These are phyloP conservation scores for Xylota sylvarum DNA, from an alignment of 2,888 invertebrate genomes.

Conservation along the genomic window DNA sequence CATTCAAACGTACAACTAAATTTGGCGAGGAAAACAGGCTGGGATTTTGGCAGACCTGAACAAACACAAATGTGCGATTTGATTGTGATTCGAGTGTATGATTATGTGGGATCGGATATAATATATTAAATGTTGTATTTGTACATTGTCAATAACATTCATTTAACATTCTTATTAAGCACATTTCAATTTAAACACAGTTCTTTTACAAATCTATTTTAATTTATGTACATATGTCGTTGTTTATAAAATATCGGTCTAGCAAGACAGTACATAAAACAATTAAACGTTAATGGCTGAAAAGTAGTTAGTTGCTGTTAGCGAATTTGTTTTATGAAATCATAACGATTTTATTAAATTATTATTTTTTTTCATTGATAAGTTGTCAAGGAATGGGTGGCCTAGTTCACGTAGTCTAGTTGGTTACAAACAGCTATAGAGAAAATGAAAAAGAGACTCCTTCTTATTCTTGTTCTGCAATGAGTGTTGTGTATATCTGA, in stretches of 20 bases:
- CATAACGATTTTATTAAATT: no score
- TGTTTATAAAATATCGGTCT: background rate
- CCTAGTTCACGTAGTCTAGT: no score
- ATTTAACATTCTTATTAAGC: constrained; percentile 34
- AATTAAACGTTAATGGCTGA: background rate
- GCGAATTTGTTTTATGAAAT: no score
- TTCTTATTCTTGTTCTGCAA: no score
- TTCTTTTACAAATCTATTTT: background rate
- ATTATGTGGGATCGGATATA: constrained; percentile 19
- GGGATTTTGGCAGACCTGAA: constrained; percentile 88
- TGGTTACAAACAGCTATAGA: no score
- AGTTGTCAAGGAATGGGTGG: no score
- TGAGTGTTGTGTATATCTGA: no score
- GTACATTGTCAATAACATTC: constrained; percentile 16
- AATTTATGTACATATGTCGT: background rate
- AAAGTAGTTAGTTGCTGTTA: no score
- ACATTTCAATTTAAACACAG: constrained; percentile 60
- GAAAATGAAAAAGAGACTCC: no score
- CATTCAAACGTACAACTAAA: constrained; percentile 93
- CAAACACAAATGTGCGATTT: constrained; percentile 85
- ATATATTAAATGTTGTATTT: background rate
- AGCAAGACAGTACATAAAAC: background rate
- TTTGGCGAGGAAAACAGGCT: constrained; percentile 91
- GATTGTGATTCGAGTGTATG: constrained; percentile 85
- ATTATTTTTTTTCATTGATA: no score